Evolutionary conservation across 37 sponge, comb jelly and placozoan genomes (phyloP), one percentile per base, ranked within the genome.

Genomic region (Mnemiopsis leidyi): DNA sequence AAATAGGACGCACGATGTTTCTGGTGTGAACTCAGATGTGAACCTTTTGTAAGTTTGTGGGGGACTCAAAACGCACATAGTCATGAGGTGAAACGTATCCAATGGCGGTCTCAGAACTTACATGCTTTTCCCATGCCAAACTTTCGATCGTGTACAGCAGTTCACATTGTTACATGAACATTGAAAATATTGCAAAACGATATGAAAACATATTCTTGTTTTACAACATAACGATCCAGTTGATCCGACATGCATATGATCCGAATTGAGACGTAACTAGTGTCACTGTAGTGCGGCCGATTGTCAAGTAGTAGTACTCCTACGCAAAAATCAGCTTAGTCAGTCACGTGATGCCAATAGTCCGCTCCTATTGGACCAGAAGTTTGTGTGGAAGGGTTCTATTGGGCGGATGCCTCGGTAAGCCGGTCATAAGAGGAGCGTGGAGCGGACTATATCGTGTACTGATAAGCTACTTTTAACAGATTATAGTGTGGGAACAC

Each of bases 131-230:
- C n/a, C n/a, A n/a, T n/a, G n/a, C n/a, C n/a, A n/a, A n/a, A n/a
- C n/a, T n/a, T n/a, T n/a, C n/a, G n/a, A n/a, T n/a, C n/a, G n/a
- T n/a, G n/a, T n/a, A n/a, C n/a, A n/a, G n/a, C n/a, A n/a, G n/a
- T n/a, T n/a, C n/a, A n/a, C n/a, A n/a, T n/a, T n/a, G n/a, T n/a
- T n/a, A n/a, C n/a, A n/a, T n/a, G n/a, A n/a, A n/a, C n/a, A n/a
- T n/a, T n/a, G n/a, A 71, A 71, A 71, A 71, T 48, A 48, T 48
- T 48, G 61, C 61, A 48, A 48, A 48, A 48, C 61, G 61, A 48
- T 48, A 48, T 48, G 61, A 48, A 48, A 48, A 48, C 13, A 48
- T 48, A 48, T 48, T 48, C 61, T 48, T 48, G 61, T 48, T 48
- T 48, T 48, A 5, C 61, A 48, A 48, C 13, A 48, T 48, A 48